Conservation (phyloP, 30 jellyfish, hydroid and myxozoan genomes). For the Hydractinia echinata region DNA sequence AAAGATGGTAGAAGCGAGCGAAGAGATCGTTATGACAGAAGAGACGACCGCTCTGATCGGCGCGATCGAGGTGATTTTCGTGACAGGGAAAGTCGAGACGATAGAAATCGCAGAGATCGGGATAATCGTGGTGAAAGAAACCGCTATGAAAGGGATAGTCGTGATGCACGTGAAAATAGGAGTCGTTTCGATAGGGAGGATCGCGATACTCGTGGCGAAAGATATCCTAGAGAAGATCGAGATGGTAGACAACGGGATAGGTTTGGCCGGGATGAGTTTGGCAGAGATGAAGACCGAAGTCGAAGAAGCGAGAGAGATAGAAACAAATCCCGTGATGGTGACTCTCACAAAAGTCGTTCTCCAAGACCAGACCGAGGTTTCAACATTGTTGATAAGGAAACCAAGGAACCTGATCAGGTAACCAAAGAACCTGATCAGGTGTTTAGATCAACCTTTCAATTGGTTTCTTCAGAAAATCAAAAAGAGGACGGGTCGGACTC, state of each 20-base stretch:
- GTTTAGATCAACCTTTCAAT: no score
- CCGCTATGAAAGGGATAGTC: constrained; percentile 15
- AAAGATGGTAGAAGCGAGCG: constrained; percentile 16
- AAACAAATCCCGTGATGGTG: not conserved
- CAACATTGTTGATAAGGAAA: not conserved
- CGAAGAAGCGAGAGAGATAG: constrained; percentile 24
- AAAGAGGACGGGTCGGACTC: no score
- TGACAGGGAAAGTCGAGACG: constrained; percentile 22
- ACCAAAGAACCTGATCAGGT: not conserved
- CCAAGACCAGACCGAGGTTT: not conserved
- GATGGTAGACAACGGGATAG: constrained; percentile 28
- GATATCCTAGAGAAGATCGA: not conserved
- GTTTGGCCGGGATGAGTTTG: constrained; percentile 35
- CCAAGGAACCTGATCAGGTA: not conserved
- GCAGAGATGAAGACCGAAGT: constrained; percentile 29
- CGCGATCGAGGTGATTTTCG: constrained; percentile 7
- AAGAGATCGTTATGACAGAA: constrained; percentile 6
- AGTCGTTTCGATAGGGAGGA: not conserved
- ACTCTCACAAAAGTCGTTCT: not conserved
- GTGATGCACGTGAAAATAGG: constrained; percentile 3
- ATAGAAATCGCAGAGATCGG: constrained; percentile 21
- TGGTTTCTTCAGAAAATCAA: no score
- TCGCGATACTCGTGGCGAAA: not conserved
- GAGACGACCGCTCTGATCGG: constrained; percentile 14
- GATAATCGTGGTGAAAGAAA: constrained; percentile 14